Evolutionary conservation across 2,797 vertebrate species (phyloP).

Genomic region (Loris lydekkerianus): DNA sequence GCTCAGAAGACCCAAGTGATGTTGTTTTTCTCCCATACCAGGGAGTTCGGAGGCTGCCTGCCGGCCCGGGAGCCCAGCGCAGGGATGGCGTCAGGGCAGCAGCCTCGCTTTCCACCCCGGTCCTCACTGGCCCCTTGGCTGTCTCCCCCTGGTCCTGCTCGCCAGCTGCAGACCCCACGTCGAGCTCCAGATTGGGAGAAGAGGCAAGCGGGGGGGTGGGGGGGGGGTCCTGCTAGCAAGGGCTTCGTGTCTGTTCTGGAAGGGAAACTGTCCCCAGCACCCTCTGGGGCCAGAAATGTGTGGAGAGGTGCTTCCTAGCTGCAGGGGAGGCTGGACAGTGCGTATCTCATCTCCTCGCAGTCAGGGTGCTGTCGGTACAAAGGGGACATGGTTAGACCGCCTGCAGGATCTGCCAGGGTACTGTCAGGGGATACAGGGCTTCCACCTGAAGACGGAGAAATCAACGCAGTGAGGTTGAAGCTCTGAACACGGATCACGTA

Average conservation of each 20-base stretch:
- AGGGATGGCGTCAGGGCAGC: no score
- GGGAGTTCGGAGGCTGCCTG: not conserved
- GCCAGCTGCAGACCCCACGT: not conserved
- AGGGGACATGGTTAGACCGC: rapidly evolving
- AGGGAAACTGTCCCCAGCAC: not conserved
- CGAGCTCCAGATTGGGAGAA: not conserved
- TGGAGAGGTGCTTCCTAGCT: not conserved
- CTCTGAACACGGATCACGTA: not conserved
- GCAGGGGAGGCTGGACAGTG: not conserved
- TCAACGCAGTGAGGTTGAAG: not conserved
- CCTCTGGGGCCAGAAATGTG: not conserved
- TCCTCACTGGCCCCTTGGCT: not conserved
- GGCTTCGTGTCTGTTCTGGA: not conserved
- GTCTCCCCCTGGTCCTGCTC: not conserved
- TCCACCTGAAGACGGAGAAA: not conserved
- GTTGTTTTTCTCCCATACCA: not conserved
- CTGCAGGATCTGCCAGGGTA: rapidly evolving
- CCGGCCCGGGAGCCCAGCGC: not conserved
- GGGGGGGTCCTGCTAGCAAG: not conserved
- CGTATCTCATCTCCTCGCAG: not conserved
- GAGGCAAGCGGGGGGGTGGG: no score
- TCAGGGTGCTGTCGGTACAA: no score
- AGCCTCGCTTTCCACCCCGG: not conserved
- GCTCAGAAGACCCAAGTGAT: not conserved
- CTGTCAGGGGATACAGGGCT: no score